A percentile compares a stretch with the other conserved stretches of the same genome.
Evolutionary conservation across 2,888 invertebrate genomes (phyloP).

Genomic region (Scrobipalpa costella): DNA sequence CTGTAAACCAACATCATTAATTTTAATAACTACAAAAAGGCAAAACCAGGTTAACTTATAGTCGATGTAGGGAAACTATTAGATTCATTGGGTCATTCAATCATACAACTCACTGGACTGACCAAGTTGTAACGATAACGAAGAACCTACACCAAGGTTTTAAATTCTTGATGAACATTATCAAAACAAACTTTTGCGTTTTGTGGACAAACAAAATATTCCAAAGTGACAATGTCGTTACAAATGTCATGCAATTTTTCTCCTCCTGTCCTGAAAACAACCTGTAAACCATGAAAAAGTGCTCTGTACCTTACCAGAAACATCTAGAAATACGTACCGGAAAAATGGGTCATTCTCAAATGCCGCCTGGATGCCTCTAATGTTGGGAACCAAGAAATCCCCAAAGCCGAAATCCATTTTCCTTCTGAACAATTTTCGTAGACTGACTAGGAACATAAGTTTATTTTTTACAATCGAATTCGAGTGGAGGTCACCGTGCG

Average conservation of each 20-base stretch:
- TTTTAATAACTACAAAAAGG: too few species aligned
- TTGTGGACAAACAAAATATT: too few species aligned
- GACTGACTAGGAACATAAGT: constrained; percentile 54
- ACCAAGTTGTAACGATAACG: too few species aligned
- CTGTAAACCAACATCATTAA: constrained; percentile 50
- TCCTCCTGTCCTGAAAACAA: neutral
- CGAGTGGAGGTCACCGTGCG: constrained; percentile 45
- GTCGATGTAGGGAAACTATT: too few species aligned
- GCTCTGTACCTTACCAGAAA: neutral
- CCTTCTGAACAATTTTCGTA: constrained; percentile 48
- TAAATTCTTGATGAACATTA: too few species aligned
- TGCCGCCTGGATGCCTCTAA: constrained; percentile 60
- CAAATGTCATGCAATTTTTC: too few species aligned
- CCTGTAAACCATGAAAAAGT: neutral
- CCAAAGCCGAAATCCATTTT: constrained; percentile 75
- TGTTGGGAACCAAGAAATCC: constrained; percentile 67
- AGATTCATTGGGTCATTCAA: too few species aligned
- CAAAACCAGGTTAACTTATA: too few species aligned
- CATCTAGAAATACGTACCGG: constrained; percentile 53
- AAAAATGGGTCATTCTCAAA: constrained; percentile 63
- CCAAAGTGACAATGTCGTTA: too few species aligned
- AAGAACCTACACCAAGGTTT: too few species aligned
- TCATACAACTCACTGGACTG: too few species aligned
- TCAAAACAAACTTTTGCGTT: too few species aligned
- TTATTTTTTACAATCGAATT: constrained; percentile 41